These are phyloP conservation scores for Anomalospiza imberbis DNA, from an alignment of 2,797 vertebrate genomes.

Conservation along the genomic window DNA sequence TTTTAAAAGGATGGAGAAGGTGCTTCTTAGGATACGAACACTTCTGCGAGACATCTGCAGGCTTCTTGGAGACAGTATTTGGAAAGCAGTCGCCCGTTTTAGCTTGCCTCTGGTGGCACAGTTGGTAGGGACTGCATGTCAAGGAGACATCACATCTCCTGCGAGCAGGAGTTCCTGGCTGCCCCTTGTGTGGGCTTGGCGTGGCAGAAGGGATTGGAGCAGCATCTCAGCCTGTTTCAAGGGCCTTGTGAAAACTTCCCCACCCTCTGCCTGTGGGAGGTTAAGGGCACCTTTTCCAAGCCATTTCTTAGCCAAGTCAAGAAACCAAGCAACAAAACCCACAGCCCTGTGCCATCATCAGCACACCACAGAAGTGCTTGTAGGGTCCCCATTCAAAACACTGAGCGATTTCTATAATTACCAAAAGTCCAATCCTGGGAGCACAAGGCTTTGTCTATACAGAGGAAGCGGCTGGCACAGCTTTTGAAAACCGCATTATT, in stretches of 20 bases:
- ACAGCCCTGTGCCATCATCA: neutral
- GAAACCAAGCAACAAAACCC: neutral
- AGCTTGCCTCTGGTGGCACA: neutral
- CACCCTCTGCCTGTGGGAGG: accelerated
- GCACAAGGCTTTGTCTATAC: neutral
- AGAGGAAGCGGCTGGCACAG: neutral
- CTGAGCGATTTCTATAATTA: neutral
- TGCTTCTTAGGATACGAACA: neutral
- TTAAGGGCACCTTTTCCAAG: neutral
- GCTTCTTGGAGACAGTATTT: neutral
- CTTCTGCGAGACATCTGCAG: neutral
- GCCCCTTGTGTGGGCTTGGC: neutral
- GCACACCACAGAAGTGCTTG: accelerated
- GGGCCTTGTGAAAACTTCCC: neutral
- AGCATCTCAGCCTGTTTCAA: neutral
- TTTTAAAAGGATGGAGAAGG: conserved; percentile 14
- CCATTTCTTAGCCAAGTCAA: neutral
- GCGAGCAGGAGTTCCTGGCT: neutral
- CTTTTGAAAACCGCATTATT: conserved; percentile 18
- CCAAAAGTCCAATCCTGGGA: neutral
- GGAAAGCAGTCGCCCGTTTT: neutral
- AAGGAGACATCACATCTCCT: neutral
- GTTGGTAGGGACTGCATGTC: neutral
- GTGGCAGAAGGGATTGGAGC: neutral
- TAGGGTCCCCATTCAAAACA: neutral